A percentile compares a stretch with the other conserved stretches of the same genome.
Conservation (phyloP, 2,888 invertebrate species). For the Plagiodera versicolora region DNA sequence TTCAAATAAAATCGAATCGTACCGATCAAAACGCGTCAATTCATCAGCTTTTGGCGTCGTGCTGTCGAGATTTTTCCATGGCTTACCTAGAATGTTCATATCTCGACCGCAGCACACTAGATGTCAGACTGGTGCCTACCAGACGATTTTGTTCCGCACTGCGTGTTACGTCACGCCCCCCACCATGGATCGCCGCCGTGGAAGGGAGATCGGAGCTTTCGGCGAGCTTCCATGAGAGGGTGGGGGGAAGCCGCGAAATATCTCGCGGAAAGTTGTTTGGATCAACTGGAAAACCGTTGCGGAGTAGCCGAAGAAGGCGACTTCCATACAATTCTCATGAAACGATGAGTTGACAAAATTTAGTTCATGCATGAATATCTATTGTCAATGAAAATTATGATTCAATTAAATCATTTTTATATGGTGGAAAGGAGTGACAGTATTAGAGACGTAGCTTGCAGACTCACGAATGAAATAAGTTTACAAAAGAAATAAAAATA, state of each 20-base stretch:
- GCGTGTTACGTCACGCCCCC: slow-evolving; percentile 49
- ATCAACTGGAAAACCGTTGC: not conserved
- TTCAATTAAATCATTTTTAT: no score
- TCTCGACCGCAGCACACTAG: slow-evolving; percentile 55
- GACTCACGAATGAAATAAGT: no score
- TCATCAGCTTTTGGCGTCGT: slow-evolving; percentile 20
- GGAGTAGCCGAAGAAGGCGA: no score
- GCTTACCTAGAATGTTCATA: slow-evolving; percentile 58
- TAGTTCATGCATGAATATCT: no score
- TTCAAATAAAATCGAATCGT: slow-evolving; percentile 49
- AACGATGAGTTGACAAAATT: no score
- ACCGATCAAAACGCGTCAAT: slow-evolving; percentile 35
- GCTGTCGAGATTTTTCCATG: slow-evolving; percentile 25
- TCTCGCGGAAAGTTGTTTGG: not conserved
- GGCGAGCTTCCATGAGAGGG: not conserved
- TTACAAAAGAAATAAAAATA: no score
- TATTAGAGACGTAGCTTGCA: no score
- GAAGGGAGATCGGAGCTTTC: slow-evolving; percentile 12
- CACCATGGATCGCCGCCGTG: slow-evolving; percentile 25
- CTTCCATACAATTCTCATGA: no score
- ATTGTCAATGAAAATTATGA: no score
- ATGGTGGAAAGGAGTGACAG: no score
- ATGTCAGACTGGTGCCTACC: slow-evolving; percentile 47
- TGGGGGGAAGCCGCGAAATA: not conserved
- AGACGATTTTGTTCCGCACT: slow-evolving; percentile 55